Evolutionary conservation across 92 coral and sea anemone genomes (phyloP).

Genomic region (Palythoa grandiflora): DNA sequence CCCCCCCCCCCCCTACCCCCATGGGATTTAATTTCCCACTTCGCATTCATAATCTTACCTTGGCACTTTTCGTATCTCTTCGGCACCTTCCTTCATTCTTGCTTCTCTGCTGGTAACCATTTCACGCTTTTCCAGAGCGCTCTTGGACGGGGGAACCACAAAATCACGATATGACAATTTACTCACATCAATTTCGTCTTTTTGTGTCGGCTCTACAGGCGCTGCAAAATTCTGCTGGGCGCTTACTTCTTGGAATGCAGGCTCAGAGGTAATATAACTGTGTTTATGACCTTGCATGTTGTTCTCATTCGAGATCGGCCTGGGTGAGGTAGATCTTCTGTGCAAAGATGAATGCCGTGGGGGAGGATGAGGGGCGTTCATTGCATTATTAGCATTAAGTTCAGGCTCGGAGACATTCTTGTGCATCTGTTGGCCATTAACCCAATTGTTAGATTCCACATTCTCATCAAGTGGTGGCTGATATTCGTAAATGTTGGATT

Average conservation of each 20-base stretch:
- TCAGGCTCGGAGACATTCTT: slow-evolving; percentile 15
- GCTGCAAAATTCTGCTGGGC: slow-evolving; percentile 23
- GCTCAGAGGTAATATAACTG: background rate
- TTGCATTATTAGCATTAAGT: background rate
- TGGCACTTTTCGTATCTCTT: slow-evolving; percentile 6
- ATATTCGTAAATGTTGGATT: slow-evolving; percentile 62
- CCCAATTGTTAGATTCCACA: background rate
- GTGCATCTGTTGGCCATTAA: slow-evolving; percentile 9
- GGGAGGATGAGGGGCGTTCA: slow-evolving; percentile 44
- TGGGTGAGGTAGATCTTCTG: slow-evolving; percentile 29
- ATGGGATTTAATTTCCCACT: background rate
- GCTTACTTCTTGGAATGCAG: slow-evolving; percentile 2
- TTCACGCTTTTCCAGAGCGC: slow-evolving; percentile 51
- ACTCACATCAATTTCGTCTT: slow-evolving; percentile 27
- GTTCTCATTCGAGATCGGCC: background rate
- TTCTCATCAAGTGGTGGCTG: slow-evolving; percentile 35
- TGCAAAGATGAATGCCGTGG: slow-evolving; percentile 43
- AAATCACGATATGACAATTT: slow-evolving; percentile 68
- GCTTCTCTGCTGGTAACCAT: slow-evolving; percentile 15
- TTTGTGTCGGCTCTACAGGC: background rate
- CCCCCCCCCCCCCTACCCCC: no score
- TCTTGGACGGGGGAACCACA: slow-evolving; percentile 65
- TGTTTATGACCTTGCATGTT: background rate
- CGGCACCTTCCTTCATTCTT: slow-evolving; percentile 15
- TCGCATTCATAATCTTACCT: background rate